These are phyloP conservation scores for Actinia equina DNA, from an alignment of 64 coral and sea anemone species.

Conservation along the genomic window DNA sequence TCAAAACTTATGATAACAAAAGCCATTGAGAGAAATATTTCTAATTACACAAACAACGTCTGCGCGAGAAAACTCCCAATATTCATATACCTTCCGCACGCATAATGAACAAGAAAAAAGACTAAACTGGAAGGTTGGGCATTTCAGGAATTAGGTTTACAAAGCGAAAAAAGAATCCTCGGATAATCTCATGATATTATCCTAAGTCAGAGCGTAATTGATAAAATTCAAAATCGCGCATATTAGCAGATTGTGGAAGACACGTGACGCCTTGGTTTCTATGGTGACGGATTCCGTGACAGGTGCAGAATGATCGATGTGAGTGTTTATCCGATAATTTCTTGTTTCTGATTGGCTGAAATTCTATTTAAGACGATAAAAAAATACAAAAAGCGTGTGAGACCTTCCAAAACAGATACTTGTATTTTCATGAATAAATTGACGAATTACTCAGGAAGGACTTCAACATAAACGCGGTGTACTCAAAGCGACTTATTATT, in stretches of 20 bases:
- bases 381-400: not conserved
- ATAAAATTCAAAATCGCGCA: not conserved
- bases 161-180: not conserved
- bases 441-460: not conserved
- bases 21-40: not conserved
- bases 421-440: slow-evolving; percentile 5
- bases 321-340: not conserved
- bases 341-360: not conserved
- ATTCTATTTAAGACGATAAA: not conserved
- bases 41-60: slow-evolving; percentile 9
- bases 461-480: not conserved
- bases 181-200: not conserved
- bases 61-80: not conserved
- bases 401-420: not conserved
- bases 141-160: not conserved
- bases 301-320: slow-evolving; percentile 5
- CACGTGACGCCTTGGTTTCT: not conserved
- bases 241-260: not conserved
- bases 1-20: slow-evolving; percentile 18
- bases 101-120: not conserved
- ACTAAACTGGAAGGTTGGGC: not conserved
- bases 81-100: not conserved
- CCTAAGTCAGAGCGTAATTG: not conserved
- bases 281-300: not conserved
- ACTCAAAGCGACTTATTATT: not conserved